Base-by-base conservation (phyloP, 2,888 invertebrate species). In the Thecocarcelia acutangulata region DNA sequence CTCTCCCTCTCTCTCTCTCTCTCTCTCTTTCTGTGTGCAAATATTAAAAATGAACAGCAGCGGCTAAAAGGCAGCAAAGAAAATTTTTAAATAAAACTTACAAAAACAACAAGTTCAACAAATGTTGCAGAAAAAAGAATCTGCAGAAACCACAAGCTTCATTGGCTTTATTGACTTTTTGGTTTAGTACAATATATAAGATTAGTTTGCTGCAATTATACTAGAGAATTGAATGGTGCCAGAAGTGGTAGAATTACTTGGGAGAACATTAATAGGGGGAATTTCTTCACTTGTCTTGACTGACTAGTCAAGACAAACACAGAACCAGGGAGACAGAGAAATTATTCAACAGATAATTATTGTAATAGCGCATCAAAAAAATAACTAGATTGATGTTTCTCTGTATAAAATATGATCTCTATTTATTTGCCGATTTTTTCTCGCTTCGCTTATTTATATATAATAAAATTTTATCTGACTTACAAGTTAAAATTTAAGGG, bases 151-250 rank as follows among this genome's bases (percentile, higher is more conserved):
- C 72, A 37, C 78, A 72, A 66, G 50, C 44, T 78, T 78, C 50
- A 78, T 78, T 78, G 77, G 77, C 77, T 78, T 6, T 78, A 78
- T 78, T 78, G 77, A 78, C 59, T 78, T 77, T 58, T 58, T 24
- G 56, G 46, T 69, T 70, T 56, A 52, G 61, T n/a, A n/a, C n/a
- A n/a, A n/a, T 70, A 42, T 56, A 50, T 64, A 17, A 64, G 28
- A 64, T 72, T 70, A 70, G 63, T 58, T 72, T 58, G 44, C n/a
- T 48, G 17, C n/a, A 42, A 72, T 58, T 50, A 66, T 66, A 78
- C 64, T n/a, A 19, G 19, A 70, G 61, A 42, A 63, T 73, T 17
- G n/a, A 21, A 33, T 72, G 19, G 3, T 12, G 11, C 37, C 37
- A 24, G 21, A 9, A 59, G 19, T 24, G 24, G n/a, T 11, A 13